Percentiles rank a stretch among this genome's conserved stretches.
Evolutionary conservation across 1,140 invertebrate species (phyloP).

Genomic region (Nasonia longicornis): DNA sequence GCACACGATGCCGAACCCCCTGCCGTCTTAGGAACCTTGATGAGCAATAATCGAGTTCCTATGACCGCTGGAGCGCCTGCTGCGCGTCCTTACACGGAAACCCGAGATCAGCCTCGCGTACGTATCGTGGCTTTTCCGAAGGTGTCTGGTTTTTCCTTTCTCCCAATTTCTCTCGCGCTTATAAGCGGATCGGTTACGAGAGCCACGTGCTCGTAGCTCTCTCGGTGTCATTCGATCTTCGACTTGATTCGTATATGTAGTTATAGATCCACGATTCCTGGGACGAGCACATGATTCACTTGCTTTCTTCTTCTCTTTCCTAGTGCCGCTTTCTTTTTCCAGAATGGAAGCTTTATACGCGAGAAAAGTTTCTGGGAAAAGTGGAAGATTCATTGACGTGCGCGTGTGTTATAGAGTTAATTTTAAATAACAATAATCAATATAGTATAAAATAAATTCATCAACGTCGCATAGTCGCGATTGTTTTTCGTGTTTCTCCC

Average conservation of each 20-base stretch:
- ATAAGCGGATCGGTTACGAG: constrained; percentile 1
- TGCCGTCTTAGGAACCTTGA: no score
- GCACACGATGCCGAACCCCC: no score
- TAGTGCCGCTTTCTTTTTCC: neutral
- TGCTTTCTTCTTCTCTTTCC: neutral
- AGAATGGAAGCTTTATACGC: constrained; percentile 5
- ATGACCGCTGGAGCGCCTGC: neutral
- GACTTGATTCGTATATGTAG: constrained; percentile 15
- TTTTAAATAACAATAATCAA: neutral
- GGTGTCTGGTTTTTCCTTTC: constrained; percentile 14
- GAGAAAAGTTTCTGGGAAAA: constrained; percentile 4
- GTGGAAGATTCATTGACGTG: no score
- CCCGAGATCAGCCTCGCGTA: neutral
- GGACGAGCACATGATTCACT: constrained; percentile 15
- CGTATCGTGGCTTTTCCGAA: constrained; percentile 2
- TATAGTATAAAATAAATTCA: neutral
- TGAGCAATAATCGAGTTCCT: neutral
- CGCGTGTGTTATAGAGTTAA: no score
- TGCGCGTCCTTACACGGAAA: constrained; percentile 4
- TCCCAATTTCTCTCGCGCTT: neutral
- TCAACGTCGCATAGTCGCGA: neutral
- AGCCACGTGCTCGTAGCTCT: constrained; percentile 1
- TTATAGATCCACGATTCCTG: constrained; percentile 2
- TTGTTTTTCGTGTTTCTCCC: neutral
- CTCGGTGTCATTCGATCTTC: constrained; percentile 9